A percentile compares a stretch with the other conserved stretches of the same genome.
These are phyloP conservation scores for Nephila pilipes DNA, from an alignment of 1,140 invertebrate species.

Conservation along the genomic window DNA sequence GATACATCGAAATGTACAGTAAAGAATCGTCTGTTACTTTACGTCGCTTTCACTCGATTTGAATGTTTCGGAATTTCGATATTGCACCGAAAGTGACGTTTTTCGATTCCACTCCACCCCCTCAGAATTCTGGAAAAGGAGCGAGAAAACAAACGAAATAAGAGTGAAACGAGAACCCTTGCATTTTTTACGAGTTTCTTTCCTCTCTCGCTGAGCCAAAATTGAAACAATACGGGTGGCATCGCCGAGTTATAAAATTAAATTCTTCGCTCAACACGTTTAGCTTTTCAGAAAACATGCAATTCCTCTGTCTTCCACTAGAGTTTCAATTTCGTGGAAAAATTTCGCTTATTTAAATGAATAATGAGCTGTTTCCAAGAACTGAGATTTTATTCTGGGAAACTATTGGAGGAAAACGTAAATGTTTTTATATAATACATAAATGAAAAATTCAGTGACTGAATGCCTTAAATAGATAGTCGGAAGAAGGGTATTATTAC, in stretches of 20 bases:
- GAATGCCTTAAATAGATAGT: too few relatives aligned
- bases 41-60: not conserved
- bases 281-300: not conserved
- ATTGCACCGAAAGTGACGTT: conserved; percentile 48
- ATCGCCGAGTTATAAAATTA: conserved; percentile 16
- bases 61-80: conserved; percentile 20
- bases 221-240: conserved; percentile 11
- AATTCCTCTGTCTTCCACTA: too few relatives aligned
- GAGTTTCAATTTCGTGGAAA: too few relatives aligned
- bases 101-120: conserved; percentile 7
- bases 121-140: not conserved
- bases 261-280: conserved; percentile 29
- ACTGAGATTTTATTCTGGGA: too few relatives aligned
- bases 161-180: not conserved
- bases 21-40: not conserved
- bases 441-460: too few relatives aligned
- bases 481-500: too few relatives aligned
- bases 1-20: too few relatives aligned
- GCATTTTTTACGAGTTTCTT: conserved; percentile 47
- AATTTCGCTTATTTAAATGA: not conserved
- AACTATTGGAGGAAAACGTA: too few relatives aligned
- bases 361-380: not conserved
- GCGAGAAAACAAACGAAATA: conserved; percentile 38
- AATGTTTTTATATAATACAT: too few relatives aligned
- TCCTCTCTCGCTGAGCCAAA: not conserved